Conservation (phyloP, 2,888 invertebrate genomes). For the Xiphydria camelus region DNA sequence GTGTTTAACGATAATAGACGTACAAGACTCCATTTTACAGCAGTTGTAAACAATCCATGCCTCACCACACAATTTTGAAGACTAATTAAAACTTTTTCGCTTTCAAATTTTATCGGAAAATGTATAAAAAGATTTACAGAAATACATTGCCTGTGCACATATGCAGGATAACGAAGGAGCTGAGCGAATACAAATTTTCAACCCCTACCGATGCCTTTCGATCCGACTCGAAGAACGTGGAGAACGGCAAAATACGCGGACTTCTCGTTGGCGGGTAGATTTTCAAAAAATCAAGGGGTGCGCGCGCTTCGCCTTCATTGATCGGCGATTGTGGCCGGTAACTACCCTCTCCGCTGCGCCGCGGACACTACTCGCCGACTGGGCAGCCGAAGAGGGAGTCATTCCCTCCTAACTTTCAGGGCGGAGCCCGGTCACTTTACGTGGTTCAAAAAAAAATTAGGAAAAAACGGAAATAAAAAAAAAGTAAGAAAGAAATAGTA, state of each 20-base stretch:
- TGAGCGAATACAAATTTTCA: background rate
- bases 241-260: conserved; percentile 4
- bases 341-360: conserved; percentile 38
- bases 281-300: conserved; percentile 54
- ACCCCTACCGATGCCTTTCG: background rate
- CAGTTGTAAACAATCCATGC: too few species aligned
- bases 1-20: too few species aligned
- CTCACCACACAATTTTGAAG: too few species aligned
- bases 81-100: too few species aligned
- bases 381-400: conserved; percentile 41
- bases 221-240: background rate
- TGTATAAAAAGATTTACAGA: too few species aligned
- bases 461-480: conserved; percentile 2
- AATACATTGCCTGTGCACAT: too few species aligned
- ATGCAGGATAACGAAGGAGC: too few species aligned
- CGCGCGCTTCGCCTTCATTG: conserved; percentile 56
- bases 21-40: too few species aligned
- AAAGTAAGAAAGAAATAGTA: background rate
- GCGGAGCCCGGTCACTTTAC: conserved; percentile 47
- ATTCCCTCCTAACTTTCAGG: conserved; percentile 47
- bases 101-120: too few species aligned
- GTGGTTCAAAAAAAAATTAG: conserved; percentile 12
- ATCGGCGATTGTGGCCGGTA: conserved; percentile 44
- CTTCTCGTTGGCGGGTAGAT: conserved; percentile 51
- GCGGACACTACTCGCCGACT: conserved; percentile 40